Base-by-base conservation (phyloP, 1,140 invertebrate species). In the Drosophila santomea region DNA sequence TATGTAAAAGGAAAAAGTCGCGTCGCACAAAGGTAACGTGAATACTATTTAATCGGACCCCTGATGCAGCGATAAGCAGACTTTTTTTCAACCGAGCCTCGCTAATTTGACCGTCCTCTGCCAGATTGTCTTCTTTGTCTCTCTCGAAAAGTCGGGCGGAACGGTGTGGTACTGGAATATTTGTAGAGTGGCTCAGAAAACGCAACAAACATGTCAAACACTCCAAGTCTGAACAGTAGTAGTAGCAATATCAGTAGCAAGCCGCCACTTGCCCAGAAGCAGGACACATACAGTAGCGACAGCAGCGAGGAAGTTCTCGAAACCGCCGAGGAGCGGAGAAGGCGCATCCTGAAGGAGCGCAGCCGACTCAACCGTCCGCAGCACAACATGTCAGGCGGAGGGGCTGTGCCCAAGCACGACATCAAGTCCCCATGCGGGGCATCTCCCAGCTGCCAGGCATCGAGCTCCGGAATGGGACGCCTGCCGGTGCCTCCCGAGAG, bases 261-360 rank as follows among this genome's bases (percentile, higher is more conserved):
- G 57, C 74, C 78, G 64, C 74, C 80, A 36, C 69, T 68, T 28
- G 67, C 80, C 39, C 71, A 72, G 25, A 82, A 83, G 50, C 67
- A 85, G 47, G 80, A 86, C 50, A 88, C 91, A 6, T 92, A 88
- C 71, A 95, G 95, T 44, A 95, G 95, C 41, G 96, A 95, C 91
- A 96, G 95, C 82, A 95, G 95, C 81, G 90, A 96, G 83, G 95
- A 96, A 91, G 95, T 95, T 80, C 93, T 94, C 71, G 95, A 95
- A 75, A 92, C 93, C 17, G 94, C 81, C 7, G 90, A 95, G 91
- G 94, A 95, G 77, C 93, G 94, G 62, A 93, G 94, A 75, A 92
- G 95, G 72, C 93, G 94, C 74, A 94, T 95, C 57, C 95, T 94
- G 58, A 95, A 95, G 82, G 95, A 95, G 89, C 93, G 95, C 82